Evolutionary conservation across 2,888 invertebrate genomes (phyloP).

Genomic region (Nomada flava): DNA sequence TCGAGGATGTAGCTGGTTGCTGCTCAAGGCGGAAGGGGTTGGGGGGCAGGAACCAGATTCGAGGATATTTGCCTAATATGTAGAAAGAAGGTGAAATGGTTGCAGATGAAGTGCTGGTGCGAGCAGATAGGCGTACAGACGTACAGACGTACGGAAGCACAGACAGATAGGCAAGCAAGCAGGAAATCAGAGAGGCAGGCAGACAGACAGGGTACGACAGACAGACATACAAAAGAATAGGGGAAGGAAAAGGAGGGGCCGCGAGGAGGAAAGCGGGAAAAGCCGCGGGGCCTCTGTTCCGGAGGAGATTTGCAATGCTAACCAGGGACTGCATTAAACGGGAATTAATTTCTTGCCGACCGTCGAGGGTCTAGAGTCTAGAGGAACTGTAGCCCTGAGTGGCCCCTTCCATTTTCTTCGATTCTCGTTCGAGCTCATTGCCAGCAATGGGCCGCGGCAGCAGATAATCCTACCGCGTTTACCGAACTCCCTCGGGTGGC

Average conservation of each 20-base stretch:
- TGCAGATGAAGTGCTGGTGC: slow-evolving; percentile 60
- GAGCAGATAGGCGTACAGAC: slow-evolving; percentile 12
- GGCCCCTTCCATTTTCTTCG: slow-evolving; percentile 58
- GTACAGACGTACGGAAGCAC: background rate
- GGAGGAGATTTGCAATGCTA: slow-evolving; percentile 82
- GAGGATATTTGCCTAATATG: slow-evolving; percentile 73
- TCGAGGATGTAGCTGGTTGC: background rate
- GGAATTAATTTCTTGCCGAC: slow-evolving; percentile 83
- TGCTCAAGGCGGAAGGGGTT: background rate
- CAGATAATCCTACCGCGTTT: slow-evolving; percentile 77
- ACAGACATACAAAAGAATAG: slow-evolving; percentile 24
- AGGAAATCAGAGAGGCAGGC: slow-evolving; percentile 24
- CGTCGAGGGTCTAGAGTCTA: slow-evolving; percentile 66
- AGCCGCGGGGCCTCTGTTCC: slow-evolving; percentile 59
- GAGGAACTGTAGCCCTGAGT: slow-evolving; percentile 73
- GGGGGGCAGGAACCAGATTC: slow-evolving; percentile 36
- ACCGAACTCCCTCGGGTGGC: slow-evolving; percentile 59
- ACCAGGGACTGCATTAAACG: slow-evolving; percentile 82
- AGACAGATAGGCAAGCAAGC: slow-evolving; percentile 5
- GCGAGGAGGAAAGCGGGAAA: slow-evolving; percentile 55
- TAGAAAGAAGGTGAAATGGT: slow-evolving; percentile 65
- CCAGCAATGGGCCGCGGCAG: slow-evolving; percentile 68
- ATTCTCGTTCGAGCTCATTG: slow-evolving; percentile 39
- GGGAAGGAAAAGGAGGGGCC: slow-evolving; percentile 16
- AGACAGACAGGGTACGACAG: background rate